These are phyloP conservation scores for Malthinus flaveolus DNA, from an alignment of 2,888 invertebrate species.

Conservation along the genomic window DNA sequence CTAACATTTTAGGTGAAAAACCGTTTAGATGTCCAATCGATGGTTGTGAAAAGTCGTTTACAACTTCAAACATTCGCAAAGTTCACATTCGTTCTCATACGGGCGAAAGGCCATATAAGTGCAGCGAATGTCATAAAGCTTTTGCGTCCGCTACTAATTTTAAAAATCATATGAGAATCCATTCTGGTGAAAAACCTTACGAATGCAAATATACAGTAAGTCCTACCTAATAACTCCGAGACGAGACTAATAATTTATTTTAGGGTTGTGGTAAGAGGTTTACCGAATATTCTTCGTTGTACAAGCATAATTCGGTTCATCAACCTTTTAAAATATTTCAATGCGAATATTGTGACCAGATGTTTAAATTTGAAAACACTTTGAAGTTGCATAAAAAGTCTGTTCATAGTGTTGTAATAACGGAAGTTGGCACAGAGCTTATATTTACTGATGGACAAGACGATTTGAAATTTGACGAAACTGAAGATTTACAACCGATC, in stretches of 20 bases:
- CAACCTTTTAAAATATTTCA: constrained; percentile 62
- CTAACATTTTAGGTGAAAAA: constrained; percentile 50
- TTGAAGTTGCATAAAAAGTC: constrained; percentile 65
- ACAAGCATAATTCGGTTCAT: constrained; percentile 68
- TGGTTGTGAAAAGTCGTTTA: constrained; percentile 67
- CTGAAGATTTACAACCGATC: constrained; percentile 4
- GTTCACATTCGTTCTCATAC: constrained; percentile 70
- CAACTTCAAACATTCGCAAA: constrained; percentile 70
- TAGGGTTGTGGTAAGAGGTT: constrained; percentile 66
- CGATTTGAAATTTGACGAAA: not conserved
- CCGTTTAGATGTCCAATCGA: constrained; percentile 59
- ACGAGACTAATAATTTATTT: constrained; percentile 9
- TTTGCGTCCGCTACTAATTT: constrained; percentile 72
- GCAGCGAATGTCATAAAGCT: constrained; percentile 63
- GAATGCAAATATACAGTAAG: constrained; percentile 59
- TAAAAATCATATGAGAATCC: constrained; percentile 69
- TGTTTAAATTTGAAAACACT: constrained; percentile 64
- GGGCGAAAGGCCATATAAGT: constrained; percentile 68
- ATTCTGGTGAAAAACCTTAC: constrained; percentile 71
- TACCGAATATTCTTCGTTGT: constrained; percentile 71
- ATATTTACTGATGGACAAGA: constrained; percentile 19
- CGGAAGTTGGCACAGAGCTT: constrained; percentile 52
- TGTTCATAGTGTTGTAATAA: constrained; percentile 58
- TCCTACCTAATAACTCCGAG: not conserved
- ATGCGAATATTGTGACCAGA: constrained; percentile 62